Conservation (phyloP, 2,888 invertebrate genomes). For the Pycnomerus fuliginosus region DNA sequence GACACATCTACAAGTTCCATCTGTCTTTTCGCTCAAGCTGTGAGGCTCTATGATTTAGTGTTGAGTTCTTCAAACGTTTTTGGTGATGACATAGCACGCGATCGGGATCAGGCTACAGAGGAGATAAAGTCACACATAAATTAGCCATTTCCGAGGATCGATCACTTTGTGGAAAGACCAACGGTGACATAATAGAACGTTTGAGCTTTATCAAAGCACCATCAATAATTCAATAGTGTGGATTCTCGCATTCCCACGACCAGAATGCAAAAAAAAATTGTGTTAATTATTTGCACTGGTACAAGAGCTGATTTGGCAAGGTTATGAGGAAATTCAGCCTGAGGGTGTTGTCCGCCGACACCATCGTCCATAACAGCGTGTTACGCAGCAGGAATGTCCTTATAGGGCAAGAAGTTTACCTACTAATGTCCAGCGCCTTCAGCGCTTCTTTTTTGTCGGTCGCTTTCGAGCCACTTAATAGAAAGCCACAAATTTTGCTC, state of each 20-base stretch:
- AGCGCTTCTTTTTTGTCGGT: slow-evolving; percentile 27
- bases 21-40: too few species aligned
- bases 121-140: slow-evolving; percentile 42
- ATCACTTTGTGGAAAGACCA: slow-evolving; percentile 37
- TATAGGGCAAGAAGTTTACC: slow-evolving; percentile 41
- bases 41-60: too few species aligned
- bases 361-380: slow-evolving; percentile 22
- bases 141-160: slow-evolving; percentile 40
- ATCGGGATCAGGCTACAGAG: too few species aligned
- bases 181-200: slow-evolving; percentile 46
- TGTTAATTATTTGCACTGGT: too few species aligned
- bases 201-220: slow-evolving; percentile 45
- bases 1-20: too few species aligned
- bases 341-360: slow-evolving; percentile 13
- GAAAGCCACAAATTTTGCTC: too few species aligned
- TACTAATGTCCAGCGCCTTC: slow-evolving; percentile 30
- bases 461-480: too few species aligned
- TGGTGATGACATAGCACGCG: too few species aligned
- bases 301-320: slow-evolving; percentile 22
- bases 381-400: slow-evolving; percentile 33
- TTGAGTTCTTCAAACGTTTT: too few species aligned
- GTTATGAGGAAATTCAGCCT: slow-evolving; percentile 28
- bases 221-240: slow-evolving; percentile 43
- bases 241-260: slow-evolving; percentile 42
- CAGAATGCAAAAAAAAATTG: too few species aligned